Evolutionary conservation across 2,888 invertebrate species (phyloP).

Genomic region (Tenthredo notha): DNA sequence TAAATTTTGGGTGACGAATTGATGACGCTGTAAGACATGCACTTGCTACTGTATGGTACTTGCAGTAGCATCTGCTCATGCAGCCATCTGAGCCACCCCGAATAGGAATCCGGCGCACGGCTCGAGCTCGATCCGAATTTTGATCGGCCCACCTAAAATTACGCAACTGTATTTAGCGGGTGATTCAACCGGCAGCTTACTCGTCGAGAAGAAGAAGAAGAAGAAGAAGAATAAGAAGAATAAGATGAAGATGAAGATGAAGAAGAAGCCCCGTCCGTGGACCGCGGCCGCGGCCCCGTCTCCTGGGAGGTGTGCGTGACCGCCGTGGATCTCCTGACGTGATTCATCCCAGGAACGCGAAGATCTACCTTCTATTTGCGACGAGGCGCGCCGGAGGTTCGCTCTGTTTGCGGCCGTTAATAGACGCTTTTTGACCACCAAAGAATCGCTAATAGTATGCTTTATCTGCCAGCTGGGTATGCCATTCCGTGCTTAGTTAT

Average conservation of each 20-base stretch:
- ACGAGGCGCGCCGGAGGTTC: constrained; percentile 66
- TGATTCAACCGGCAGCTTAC: constrained; percentile 68
- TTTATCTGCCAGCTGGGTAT: constrained; percentile 25
- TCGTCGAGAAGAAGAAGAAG: constrained; percentile 53
- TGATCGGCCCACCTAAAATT: constrained; percentile 61
- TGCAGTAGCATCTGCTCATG: background rate
- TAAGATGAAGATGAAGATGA: constrained; percentile 57
- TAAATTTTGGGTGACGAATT: background rate
- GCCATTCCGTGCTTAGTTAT: background rate
- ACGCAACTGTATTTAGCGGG: constrained; percentile 72
- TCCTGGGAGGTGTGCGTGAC: constrained; percentile 24
- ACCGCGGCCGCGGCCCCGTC: constrained; percentile 52
- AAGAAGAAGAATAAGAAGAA: constrained; percentile 57
- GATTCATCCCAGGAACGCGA: constrained; percentile 70
- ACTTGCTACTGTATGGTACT: background rate
- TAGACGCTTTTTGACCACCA: constrained; percentile 64
- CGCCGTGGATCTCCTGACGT: constrained; percentile 58
- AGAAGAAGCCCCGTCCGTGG: constrained; percentile 25
- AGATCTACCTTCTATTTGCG: constrained; percentile 73
- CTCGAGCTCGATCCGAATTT: constrained; percentile 44
- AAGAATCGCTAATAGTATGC: constrained; percentile 52
- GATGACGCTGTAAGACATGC: background rate
- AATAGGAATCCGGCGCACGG: constrained; percentile 48
- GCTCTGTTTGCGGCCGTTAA: constrained; percentile 74
- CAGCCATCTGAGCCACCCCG: constrained; percentile 3